Conservation (phyloP, 2,888 invertebrate species). For the Drosophila emarginata region DNA sequence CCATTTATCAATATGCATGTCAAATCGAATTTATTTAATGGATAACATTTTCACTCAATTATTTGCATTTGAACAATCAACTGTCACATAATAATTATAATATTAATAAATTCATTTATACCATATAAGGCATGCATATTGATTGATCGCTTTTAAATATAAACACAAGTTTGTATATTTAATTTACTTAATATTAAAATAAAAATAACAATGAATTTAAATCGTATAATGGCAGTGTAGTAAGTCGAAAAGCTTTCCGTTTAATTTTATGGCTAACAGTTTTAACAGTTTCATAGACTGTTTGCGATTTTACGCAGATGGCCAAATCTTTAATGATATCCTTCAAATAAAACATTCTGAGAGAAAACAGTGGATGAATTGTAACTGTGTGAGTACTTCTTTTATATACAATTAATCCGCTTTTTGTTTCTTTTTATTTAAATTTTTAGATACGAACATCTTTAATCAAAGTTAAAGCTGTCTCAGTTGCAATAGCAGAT, state of each 20-base stretch:
- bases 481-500: background rate
- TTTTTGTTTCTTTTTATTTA: no score
- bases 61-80: constrained; percentile 34
- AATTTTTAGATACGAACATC: no score
- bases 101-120: constrained; percentile 59
- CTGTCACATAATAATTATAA: constrained; percentile 53
- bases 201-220: background rate
- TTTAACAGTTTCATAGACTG: no score
- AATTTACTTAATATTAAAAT: constrained; percentile 31
- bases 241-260: no score
- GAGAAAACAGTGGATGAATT: no score
- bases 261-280: no score
- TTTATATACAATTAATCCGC: no score
- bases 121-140: constrained; percentile 34
- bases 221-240: background rate
- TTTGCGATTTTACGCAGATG: no score
- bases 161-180: background rate
- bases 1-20: constrained; percentile 40
- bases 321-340: no score
- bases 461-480: no score
- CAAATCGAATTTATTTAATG: constrained; percentile 24
- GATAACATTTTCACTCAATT: constrained; percentile 31
- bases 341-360: no score
- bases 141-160: constrained; percentile 23
- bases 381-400: no score